Evolutionary conservation across 2,888 invertebrate species (phyloP), one percentile per base, ranked within the genome.

Genomic region (Zhuqinia jingwanae): DNA sequence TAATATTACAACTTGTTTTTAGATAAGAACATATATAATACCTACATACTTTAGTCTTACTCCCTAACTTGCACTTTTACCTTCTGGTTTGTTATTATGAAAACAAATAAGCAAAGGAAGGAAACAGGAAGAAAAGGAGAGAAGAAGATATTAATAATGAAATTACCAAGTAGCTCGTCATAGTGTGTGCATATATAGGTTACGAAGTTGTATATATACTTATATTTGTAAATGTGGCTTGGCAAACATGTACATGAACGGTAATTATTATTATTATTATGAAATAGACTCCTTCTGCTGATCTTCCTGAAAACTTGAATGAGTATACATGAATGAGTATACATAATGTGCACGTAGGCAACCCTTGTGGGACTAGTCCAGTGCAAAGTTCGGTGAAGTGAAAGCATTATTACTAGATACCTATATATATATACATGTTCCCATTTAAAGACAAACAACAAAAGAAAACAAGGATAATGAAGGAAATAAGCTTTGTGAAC

Each of bases 231-330:
- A n/a, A 36, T 36, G 36, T 36, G 36, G 36, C 36, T 6, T 6
- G 36, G 36, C 8, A 8, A 36, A 8, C 36, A 36, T 36, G 36
- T 36, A 36, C 36, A 36, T 36, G 36, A 47, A 58, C 77, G 78
- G 58, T 84, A 78, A 78, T 84, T 84, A 84, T 84, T 36, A 36
- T 36, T 78, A 84, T 84, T 36, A 36, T 36, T 78, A 84, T 84
- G 65, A 78, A 84, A 84, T 78, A 30, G 36, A 8, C 36, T 36
- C 47, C 17, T 65, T 36, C 60, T 83, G 42, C 45, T 77, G 42
- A 60, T 58, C 77, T 77, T 77, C 45, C 58, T 22, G 11, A 30
- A 60, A 17, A 77, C 2, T 27, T 20, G 13, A 11, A 42, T 22
- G 22, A 3, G 58, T 17, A n/a, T 36, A 36, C n/a, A n/a, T n/a